Base-by-base conservation (phyloP, 2,113 vertebrate genomes). In the Alligator sinensis region DNA sequence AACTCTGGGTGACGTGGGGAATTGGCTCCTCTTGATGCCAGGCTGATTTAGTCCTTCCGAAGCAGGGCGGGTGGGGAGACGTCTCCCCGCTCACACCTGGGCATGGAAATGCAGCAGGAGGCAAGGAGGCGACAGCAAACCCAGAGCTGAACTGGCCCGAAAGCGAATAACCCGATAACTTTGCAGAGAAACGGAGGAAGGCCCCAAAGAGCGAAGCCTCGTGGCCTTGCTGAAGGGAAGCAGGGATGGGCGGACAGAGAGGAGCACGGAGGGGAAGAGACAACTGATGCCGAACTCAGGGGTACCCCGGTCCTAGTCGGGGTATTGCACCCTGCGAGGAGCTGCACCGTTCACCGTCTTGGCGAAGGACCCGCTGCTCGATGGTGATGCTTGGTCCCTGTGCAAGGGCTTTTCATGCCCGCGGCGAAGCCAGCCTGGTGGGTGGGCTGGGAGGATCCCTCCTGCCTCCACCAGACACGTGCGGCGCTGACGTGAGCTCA, bases 361-460 rank as follows among this genome's bases (percentile, higher is more conserved):
- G 7, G 47, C 47, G 47, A 47, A 47, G 47, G 47, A 47, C 47
- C 47, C 47, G 47, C 47, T 9, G 47, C 47, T 47, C 7, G 47
- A 47, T 47, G 47, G 47, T 47, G 47, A 47, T 47, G 47, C 47
- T 47, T 7, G 47, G 47, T 47, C 47, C 47, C 47, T 7, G 47
- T 93, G 7, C 68, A 91, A 95, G 95, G 90, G 30, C 34, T 78
- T 80, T 90, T 93, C 74, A 47, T 7, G 2, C 47, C 88, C 81
- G 89, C 88, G 95, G 95, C 91, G 91, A 90, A 96, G 81, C 3
- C 1, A 80, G 86, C 88, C 89, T 93, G 95, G 63, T 91, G 94
- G 93, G 9, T 76, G 4, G 94, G n/a, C 25, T 30, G 11, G 34
- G 7, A 86, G 91, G 92, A 93, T 90, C 83, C 95, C 85, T 96